A percentile compares a stretch with the other conserved stretches of the same genome.
These are phyloP conservation scores for Lathamus discolor DNA, from an alignment of 2,113 vertebrate species.

Conservation along the genomic window DNA sequence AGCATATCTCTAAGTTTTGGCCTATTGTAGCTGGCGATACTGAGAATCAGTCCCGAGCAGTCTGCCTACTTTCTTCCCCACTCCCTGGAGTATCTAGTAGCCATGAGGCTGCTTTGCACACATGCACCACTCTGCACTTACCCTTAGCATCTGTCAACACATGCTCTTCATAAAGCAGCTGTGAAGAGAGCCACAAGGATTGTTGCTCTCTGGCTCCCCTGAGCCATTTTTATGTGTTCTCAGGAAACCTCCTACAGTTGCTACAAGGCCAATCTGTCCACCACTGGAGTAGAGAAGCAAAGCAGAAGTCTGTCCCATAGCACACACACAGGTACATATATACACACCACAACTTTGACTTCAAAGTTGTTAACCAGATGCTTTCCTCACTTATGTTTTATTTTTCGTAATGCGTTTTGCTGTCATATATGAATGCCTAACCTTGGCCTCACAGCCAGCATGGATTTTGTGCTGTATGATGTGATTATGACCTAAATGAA, in stretches of 20 bases:
- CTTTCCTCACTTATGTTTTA: background rate
- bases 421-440: background rate
- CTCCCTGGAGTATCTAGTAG: background rate
- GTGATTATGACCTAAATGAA: background rate
- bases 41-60: background rate
- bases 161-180: background rate
- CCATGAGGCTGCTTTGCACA: background rate
- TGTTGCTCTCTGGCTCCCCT: background rate
- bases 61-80: background rate
- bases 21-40: background rate
- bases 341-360: background rate
- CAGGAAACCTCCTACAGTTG: background rate
- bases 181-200: background rate
- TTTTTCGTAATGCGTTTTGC: background rate
- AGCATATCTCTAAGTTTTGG: background rate
- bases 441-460: background rate
- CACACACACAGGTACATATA: background rate
- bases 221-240: background rate
- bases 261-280: background rate
- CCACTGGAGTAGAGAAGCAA: background rate
- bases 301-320: background rate
- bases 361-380: background rate
- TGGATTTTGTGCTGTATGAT: background rate
- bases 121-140: background rate
- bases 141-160: background rate